Base-by-base conservation (phyloP, 1,140 invertebrate genomes). In the Chrysopa pallens region DNA sequence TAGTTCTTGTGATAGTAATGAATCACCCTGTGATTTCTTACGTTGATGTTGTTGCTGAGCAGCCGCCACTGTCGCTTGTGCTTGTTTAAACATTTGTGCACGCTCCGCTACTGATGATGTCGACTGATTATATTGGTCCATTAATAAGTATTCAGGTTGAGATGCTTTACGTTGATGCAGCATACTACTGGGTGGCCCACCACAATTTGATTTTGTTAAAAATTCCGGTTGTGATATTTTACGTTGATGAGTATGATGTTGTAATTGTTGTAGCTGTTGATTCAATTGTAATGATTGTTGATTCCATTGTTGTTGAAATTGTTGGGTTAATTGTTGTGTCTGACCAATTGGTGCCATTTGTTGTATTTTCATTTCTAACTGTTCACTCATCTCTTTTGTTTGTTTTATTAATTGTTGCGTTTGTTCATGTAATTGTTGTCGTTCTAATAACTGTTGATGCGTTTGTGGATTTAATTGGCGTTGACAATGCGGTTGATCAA, bases 151-250 rank as follows among this genome's bases (percentile, higher is more conserved):
- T 33, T 33, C 31, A 9, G 31, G 31, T 33, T 33, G 31, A 33
- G 31, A 33, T 11, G n/a, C 31, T 33, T 33, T 33, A 11, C 31
- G 8, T 33, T 33, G 31, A 33, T 33, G 31, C 6, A 11, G 31
- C n/a, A 12, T 33, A 5, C 5, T 23, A 23, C 17, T 23, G 17
- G 17, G 17, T 23, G 17, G 17, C 17, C 17, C 17, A 23, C 17
- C 17, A 23, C 17, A 23, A 11, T 11, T 33, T 11, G 29, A 45
- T 46, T 40, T 54, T 52, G 29, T 51, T 48, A 9, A 31, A 42
- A 54, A 52, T 28, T 59, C 57, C 13, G 56, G 53, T 45, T 60
- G 58, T 0, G 57, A 60, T 5, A 50, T 40, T 49, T 59, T 53
- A 37, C 54, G 43, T 42, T 56, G 51, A 40, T 59, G 57, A 1